phyloP scores from a whole-genome alignment of 2,888 invertebrate species.

The Julus scandinavius region DNA sequence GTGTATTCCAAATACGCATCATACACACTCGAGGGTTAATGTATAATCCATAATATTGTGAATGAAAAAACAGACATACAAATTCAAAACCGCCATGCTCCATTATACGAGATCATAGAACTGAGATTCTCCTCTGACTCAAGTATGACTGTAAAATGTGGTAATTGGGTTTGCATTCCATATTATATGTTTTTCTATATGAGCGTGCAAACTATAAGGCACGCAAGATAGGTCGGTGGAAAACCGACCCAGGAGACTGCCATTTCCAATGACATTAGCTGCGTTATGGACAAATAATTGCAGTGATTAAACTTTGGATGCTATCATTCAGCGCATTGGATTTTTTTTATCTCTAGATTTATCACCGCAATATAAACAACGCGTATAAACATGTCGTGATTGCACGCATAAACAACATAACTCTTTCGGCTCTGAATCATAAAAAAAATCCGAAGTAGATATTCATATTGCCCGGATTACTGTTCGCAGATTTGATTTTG shows the following conservation, averaged over 20 bases:
- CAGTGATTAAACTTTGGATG: conserved; percentile 13
- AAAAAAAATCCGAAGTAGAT: not conserved
- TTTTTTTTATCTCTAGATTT: not conserved
- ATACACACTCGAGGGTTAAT: no score
- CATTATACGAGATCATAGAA: not conserved
- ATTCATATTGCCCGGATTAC: not conserved
- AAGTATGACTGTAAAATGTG: not conserved
- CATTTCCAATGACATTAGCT: not conserved
- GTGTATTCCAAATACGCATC: no score
- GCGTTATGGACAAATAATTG: conserved; percentile 13
- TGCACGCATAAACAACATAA: not conserved
- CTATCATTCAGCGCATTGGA: not conserved
- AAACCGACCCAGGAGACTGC: not conserved
- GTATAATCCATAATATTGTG: no score
- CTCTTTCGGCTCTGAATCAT: not conserved
- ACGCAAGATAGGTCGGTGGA: not conserved
- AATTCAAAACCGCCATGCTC: no score
- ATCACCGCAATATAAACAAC: not conserved
- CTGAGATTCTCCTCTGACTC: not conserved
- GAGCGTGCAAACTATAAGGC: not conserved
- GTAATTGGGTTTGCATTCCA: not conserved
- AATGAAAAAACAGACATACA: no score
- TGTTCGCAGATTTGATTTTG: not conserved
- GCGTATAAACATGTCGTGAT: conserved; percentile 3
- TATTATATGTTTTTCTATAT: no score